Conservation (phyloP, 2,888 invertebrate genomes). For the Coelopa pilipes region DNA sequence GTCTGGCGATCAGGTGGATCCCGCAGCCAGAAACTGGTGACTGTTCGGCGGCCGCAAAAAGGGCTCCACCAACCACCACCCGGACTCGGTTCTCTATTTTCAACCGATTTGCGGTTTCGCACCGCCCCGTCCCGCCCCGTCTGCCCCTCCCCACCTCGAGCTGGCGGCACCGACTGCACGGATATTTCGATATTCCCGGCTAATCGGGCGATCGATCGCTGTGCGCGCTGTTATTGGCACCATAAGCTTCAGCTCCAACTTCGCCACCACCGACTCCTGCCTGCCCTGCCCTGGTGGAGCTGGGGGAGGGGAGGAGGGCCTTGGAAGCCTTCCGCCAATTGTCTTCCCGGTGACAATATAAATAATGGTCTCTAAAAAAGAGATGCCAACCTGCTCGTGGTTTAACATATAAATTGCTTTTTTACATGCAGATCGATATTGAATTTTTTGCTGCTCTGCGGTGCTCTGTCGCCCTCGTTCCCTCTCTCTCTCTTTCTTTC, state of each 20-base stretch:
- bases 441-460: slow-evolving; percentile 2
- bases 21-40: no score
- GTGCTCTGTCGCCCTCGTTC: not conserved
- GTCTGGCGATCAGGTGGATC: no score
- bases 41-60: no score
- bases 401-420: slow-evolving; percentile 44
- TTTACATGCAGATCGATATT: slow-evolving; percentile 43
- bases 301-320: not conserved
- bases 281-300: not conserved
- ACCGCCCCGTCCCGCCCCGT: no score
- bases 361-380: slow-evolving; percentile 22
- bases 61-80: no score
- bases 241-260: slow-evolving; percentile 17
- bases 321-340: slow-evolving; percentile 5
- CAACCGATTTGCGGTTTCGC: no score
- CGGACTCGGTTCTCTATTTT: no score
- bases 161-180: not conserved
- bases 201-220: slow-evolving; percentile 25
- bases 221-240: slow-evolving; percentile 19
- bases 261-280: not conserved
- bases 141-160: no score
- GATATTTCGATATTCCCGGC: slow-evolving; percentile 2
- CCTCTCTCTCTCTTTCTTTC: slow-evolving; percentile 20
- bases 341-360: slow-evolving; percentile 26
- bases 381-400: slow-evolving; percentile 39